phyloP scores from a whole-genome alignment of 2,797 vertebrate genomes.

The Intellagama lesueurii region DNA sequence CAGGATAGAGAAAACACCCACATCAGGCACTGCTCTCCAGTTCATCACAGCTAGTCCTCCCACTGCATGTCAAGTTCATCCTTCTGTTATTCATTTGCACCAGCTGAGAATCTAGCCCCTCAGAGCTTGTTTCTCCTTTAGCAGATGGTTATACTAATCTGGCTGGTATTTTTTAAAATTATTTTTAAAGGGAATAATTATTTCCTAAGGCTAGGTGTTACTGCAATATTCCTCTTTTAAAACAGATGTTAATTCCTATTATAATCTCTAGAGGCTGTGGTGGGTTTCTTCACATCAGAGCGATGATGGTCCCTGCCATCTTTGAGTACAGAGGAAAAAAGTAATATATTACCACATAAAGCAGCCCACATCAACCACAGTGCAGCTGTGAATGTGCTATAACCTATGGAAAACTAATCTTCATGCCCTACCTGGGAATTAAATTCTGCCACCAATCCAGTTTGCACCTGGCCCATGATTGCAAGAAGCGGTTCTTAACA shows the following conservation, averaged over 20 bases:
- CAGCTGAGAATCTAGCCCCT: neutral
- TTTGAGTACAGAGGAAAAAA: neutral
- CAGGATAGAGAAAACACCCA: neutral
- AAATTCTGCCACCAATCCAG: slow-evolving; percentile 5
- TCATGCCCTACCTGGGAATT: accelerated
- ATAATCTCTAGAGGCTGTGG: slow-evolving; percentile 1
- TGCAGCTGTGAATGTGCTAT: slow-evolving; percentile 12
- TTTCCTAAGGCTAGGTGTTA: slow-evolving; percentile 21
- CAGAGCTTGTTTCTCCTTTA: neutral
- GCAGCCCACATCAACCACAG: neutral
- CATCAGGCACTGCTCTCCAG: neutral
- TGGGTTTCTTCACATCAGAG: slow-evolving; percentile 11
- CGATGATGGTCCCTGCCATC: neutral
- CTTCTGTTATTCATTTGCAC: neutral
- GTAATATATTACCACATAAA: slow-evolving; percentile 20
- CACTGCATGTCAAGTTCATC: neutral
- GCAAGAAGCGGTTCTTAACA: neutral
- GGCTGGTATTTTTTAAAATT: slow-evolving; percentile 24
- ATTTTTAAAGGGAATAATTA: slow-evolving; percentile 33
- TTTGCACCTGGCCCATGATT: neutral
- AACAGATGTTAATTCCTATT: slow-evolving; percentile 33
- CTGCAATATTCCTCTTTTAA: neutral
- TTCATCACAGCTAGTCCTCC: neutral
- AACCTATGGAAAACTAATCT: neutral
- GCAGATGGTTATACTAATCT: slow-evolving; percentile 28